Evolutionary conservation across 2,797 vertebrate genomes (phyloP).

Genomic region (Pristis pectinata): DNA sequence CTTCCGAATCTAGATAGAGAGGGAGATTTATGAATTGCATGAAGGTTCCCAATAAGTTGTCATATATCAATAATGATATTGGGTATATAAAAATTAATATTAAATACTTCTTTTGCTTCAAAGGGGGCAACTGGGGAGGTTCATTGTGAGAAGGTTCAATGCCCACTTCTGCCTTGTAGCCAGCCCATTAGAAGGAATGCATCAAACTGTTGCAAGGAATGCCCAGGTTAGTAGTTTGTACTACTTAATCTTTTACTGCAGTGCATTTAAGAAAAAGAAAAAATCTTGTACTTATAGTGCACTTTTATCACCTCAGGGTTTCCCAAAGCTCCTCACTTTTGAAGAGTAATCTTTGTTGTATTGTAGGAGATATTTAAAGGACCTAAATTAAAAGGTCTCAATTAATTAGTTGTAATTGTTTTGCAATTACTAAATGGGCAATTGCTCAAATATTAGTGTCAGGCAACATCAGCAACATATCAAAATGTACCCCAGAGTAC

Average conservation of each 20-base stretch:
- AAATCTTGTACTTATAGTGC: neutral
- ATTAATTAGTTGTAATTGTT: neutral
- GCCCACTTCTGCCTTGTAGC: conserved; percentile 75
- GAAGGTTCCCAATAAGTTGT: neutral
- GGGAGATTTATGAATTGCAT: neutral
- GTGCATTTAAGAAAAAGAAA: neutral
- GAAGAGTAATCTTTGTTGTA: neutral
- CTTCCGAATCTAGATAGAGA: neutral
- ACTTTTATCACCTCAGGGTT: neutral
- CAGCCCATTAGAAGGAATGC: conserved; percentile 77
- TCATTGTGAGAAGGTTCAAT: conserved; percentile 92
- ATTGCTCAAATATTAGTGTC: conserved; percentile 30
- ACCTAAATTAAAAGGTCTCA: neutral
- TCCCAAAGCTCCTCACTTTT: neutral
- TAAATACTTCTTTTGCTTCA: conserved; percentile 11
- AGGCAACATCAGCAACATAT: neutral
- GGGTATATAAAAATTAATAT: conserved; percentile 36
- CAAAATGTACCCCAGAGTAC: neutral
- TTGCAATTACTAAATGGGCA: neutral
- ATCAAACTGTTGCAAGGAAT: conserved; percentile 92
- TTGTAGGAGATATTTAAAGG: neutral
- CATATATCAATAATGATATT: neutral
- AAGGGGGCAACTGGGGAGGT: conserved; percentile 84
- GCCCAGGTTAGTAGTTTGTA: conserved; percentile 65
- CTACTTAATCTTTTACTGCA: neutral